Evolutionary conservation across 2,113 vertebrate species (phyloP).

Genomic region (Paradisaea rubra): DNA sequence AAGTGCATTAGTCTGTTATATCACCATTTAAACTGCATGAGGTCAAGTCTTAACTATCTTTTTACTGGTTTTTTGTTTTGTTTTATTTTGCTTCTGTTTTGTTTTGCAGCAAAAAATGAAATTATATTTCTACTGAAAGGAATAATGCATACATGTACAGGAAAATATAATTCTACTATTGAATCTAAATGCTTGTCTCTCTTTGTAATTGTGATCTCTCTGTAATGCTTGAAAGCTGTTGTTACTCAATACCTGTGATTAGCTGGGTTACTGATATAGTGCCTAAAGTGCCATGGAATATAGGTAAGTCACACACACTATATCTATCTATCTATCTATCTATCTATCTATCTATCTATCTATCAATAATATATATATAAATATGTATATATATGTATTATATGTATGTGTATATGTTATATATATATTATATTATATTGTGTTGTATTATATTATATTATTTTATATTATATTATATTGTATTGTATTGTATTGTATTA

Average conservation of each 20-base stretch:
- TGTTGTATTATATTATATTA: no score
- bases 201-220: neutral
- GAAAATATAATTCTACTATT: neutral
- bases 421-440: no score
- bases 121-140: neutral
- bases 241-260: neutral
- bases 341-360: no score
- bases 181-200: neutral
- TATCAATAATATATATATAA: no score
- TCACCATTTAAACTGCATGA: neutral
- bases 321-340: no score
- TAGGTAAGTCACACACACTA: neutral
- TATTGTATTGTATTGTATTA: neutral
- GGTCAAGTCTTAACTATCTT: neutral
- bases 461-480: no score
- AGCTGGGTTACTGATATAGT: neutral
- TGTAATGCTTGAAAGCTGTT: neutral
- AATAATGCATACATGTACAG: neutral
- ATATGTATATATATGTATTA: no score
- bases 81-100: neutral
- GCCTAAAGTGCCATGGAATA: neutral
- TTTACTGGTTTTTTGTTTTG: rapidly evolving
- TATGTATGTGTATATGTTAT: no score
- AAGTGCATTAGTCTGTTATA: neutral
- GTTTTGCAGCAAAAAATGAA: neutral